Base-by-base conservation (phyloP, 2,113 vertebrate genomes). In the Andinoacara biseriatus region DNA sequence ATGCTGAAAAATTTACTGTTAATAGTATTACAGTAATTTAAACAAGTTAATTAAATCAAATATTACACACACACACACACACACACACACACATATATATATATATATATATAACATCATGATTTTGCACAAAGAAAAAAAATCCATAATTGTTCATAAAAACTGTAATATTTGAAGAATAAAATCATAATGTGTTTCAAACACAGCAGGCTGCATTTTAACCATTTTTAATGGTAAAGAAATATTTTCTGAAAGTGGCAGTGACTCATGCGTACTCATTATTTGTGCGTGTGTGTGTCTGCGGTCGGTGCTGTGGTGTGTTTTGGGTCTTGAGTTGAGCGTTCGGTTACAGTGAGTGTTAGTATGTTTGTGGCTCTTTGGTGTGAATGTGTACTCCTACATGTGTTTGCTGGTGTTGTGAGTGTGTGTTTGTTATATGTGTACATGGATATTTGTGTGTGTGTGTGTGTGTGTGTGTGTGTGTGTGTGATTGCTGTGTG, bases 251-350 rank as follows among this genome's bases (percentile, higher is more conserved):
- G 10, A 14, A 49, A 15, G 43, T 17, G 46, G 5, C 46, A 49
- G 15, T 49, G 46, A 49, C 11, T 15, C 46, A 49, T 49, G 15
- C 17, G 14, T 46, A 46, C 43, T 49, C 6, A 5, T 11, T 49
- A 17, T 49, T 49, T 49, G 46, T 49, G 46, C 20, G 15, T 43
- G 10, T 29, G 10, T 29, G 29, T 60, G 65, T 72, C 29, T 72
- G 54, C 57, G 77, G 40, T 76, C 54, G 1, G 35, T 8, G 2
- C 65, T 78, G 72, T 2, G 76, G 60, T 83, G 81, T 26, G 31
- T 59, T 72, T 20, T 54, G 69, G 78, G 57, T 79, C 74, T 75
- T 38, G 77, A 82, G 60, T 75, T 59, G 76, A 80, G 90, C 75
- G 81, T 57, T 76, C 31, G 11, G 82, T 63, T 62, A 78, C 76